Base-by-base conservation (phyloP, 2,113 vertebrate species). In the Albula goreensis region DNA sequence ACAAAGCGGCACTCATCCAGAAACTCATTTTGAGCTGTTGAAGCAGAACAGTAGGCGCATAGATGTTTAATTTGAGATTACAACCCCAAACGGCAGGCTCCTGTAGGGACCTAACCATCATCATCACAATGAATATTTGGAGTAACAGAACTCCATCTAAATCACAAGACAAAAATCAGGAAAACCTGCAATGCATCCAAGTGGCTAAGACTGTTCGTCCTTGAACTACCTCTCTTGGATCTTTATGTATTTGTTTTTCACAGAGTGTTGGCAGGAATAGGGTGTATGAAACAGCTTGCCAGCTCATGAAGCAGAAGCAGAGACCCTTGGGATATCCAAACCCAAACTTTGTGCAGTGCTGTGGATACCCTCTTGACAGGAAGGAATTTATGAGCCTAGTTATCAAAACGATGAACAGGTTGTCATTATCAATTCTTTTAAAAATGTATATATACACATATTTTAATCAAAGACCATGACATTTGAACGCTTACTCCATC, bases 1-100 rank as follows among this genome's bases (percentile, higher is more conserved):
- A 66, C 85, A 86, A 52, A 74, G 80, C 12, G 17, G 57, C 9
- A 48, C 49, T 31, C 80, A n/a, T 86, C 56, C 66, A 66, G 74
- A 78, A 83, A 86, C 81, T 86, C 66, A 83, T 86, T 86, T 86
- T 50, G 53, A 82, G 31, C 31, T 57, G 41, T 52, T 79, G 70
- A 19, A 78, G 66, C 19, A 52, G 82, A 86, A 57, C 86, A 83
- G 70, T 41, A 74, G 86, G 86, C 25, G 74, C 78, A 66, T 25
- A 57, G 81, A 78, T 86, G 66, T 86, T 78, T 86, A 78, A 83
- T 86, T 86, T 83, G n/a, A 77, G 81, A 86, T 83, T 86, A 83
- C 81, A 83, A 52, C 53, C 53, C 70, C 31, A 79, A 83, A 53
- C 50, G 31, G 63, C 11, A 19, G 74, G 81, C 49, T 53, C 74